Percentiles rank a stretch among this genome's conserved stretches.
Conservation (phyloP, 1,140 invertebrate species). For the Trachymyrmex cornetzi region DNA sequence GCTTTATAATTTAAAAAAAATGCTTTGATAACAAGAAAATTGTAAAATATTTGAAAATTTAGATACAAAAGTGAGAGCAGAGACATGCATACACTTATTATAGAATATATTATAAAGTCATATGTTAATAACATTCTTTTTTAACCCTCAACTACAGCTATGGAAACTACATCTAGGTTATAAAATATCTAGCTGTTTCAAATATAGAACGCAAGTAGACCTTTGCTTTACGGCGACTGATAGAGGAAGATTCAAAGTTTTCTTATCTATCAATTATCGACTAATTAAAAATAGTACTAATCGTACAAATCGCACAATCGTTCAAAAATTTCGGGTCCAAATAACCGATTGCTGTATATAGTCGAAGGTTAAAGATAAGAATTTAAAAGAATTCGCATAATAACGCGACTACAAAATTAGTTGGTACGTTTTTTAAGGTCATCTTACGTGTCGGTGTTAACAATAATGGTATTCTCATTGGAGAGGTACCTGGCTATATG, state of each 20-base stretch:
- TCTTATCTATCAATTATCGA: too few relatives aligned
- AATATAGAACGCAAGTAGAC: too few relatives aligned
- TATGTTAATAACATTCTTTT: neutral
- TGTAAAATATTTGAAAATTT: constrained; percentile 1
- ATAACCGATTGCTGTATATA: too few relatives aligned
- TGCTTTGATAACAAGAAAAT: neutral
- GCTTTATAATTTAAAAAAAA: neutral
- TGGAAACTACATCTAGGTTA: too few relatives aligned
- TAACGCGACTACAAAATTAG: neutral
- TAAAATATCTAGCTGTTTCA: too few relatives aligned
- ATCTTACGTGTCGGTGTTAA: constrained; percentile 96
- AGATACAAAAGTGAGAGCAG: neutral
- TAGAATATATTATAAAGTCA: neutral
- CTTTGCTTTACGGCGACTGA: too few relatives aligned
- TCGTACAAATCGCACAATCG: too few relatives aligned
- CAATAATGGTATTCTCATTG: constrained; percentile 95
- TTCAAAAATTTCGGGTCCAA: too few relatives aligned
- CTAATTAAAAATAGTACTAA: too few relatives aligned
- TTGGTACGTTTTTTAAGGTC: constrained; percentile 87
- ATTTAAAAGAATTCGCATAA: neutral
- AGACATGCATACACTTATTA: neutral
- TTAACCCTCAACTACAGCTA: too few relatives aligned
- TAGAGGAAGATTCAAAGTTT: too few relatives aligned
- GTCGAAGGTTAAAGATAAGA: too few relatives aligned
- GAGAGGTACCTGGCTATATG: constrained; percentile 97